Base-by-base conservation (phyloP, 2,888 invertebrate species). In the Cerastis rubricosa region DNA sequence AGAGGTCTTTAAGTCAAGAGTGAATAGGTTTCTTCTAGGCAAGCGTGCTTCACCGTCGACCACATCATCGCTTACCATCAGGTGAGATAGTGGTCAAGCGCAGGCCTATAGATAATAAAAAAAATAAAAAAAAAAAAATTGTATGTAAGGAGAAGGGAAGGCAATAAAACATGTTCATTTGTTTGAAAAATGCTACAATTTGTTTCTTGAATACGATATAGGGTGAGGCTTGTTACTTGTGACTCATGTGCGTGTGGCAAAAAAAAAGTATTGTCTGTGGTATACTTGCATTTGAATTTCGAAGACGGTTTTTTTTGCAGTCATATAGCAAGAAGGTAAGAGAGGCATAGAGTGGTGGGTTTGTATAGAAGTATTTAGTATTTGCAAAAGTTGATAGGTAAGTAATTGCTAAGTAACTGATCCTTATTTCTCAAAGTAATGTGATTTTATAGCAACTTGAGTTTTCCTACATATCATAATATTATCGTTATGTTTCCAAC, bases 111-210 rank as follows among this genome's bases (percentile, higher is more conserved):
- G n/a, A n/a, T n/a, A n/a, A n/a, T n/a, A n/a, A n/a, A n/a, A n/a
- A n/a, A n/a, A n/a, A n/a, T n/a, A n/a, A n/a, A n/a, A n/a, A n/a
- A n/a, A n/a, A n/a, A n/a, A n/a, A n/a, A 63, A 72, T 82, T 73
- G 69, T 78, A 14, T 47, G n/a, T 64, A n/a, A 75, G 71, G 45
- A 61, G 49, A 70, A 35, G 25, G n/a, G 29, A 14, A 57, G 22
- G 68, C 40, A 66, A 81, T 84, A 85, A 76, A 85, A 71, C 61
- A 63, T 35, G 66, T 43, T 77, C 63, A 77, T 77, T 81, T 71
- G 85, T 72, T 25, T 74, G 54, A 72, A 80, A 57, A 84, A 69
- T 72, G 51, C 45, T 72, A 63, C 76, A 72, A 84, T 72, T 83
- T 76, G 71, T 81, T 76, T 25, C 71, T 66, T 70, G 40, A 74